Conservation (phyloP, 2,797 vertebrate genomes). For the Gymnocypris eckloni region DNA sequence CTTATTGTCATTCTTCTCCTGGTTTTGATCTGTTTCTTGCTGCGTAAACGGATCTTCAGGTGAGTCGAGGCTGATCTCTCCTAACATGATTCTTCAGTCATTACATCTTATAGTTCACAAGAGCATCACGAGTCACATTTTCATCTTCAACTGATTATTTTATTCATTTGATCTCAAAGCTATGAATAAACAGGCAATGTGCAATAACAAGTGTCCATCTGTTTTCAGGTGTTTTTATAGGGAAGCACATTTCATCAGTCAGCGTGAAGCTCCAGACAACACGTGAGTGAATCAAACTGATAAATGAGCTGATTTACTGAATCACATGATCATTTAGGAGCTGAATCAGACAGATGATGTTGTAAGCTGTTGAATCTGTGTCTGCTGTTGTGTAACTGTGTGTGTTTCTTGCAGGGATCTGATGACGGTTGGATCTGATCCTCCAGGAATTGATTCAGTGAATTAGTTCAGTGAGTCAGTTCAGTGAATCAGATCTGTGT, state of each 20-base stretch:
- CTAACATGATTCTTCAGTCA: not conserved
- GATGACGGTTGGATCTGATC: not conserved
- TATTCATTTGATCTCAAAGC: not conserved
- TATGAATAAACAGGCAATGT: not conserved
- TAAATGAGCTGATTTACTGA: not conserved
- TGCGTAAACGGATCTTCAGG: not conserved
- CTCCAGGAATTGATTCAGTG: not conserved
- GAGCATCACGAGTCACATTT: not conserved
- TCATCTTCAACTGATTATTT: not conserved
- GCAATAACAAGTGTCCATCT: not conserved
- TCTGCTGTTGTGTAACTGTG: not conserved
- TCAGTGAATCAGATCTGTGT: not conserved
- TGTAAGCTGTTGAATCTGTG: not conserved
- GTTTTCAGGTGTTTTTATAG: not conserved
- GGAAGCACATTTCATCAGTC: fast-evolving
- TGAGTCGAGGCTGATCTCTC: not conserved
- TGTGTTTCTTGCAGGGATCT: not conserved
- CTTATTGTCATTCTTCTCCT: not conserved
- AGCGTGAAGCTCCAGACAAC: not conserved
- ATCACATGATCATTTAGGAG: not conserved
- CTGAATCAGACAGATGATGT: not conserved
- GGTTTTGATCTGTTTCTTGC: not conserved
- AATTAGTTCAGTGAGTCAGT: not conserved
- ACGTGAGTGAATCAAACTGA: not conserved
- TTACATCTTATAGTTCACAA: not conserved